Evolutionary conservation across 2,888 invertebrate species (phyloP), one percentile per base, ranked within the genome.

Genomic region (Heliconius ismenius): DNA sequence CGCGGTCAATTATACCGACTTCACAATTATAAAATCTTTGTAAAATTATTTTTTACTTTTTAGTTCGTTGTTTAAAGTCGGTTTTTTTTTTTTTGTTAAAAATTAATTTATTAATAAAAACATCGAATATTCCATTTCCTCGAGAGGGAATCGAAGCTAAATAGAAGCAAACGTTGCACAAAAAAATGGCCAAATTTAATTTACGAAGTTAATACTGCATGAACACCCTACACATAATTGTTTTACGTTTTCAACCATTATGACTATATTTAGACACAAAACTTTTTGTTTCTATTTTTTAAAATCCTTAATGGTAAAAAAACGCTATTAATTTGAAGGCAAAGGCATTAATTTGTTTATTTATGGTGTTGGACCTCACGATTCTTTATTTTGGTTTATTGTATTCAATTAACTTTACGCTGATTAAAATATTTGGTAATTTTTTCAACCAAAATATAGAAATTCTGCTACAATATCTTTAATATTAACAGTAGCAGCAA

Each of bases 291-390:
- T 7, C 36, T 24, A 67, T 32, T 39, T 65, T 65, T 67, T 67
- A 3, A 24, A 36, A 65, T 65, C 21, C 9, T 4, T 36, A 36
- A 21, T 39, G 24, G 24, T 0, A 24, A 65, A 10, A 21, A 39
- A 39, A 67, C 6, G 3, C 65, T 67, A 67, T 39, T 39, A 24
- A 67, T 24, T 67, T 67, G 65, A 67, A 67, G 24, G 24, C 39
- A 24, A 36, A 36, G n/a, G 32, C 4, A 32, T 32, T 32, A 32
- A 32, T 4, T 6, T 64, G 0, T 21, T 36, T 4, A 65, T 65
- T 36, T 65, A n/a, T n/a, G 11, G 13, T 24, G n/a, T 39, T 65
- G n/a, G 36, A 65, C 36, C 7, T 65, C 65, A 65, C 36, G 36
- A 60, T 62, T 26, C 13, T 26, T 13, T 62, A 26, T 62, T 62